These are phyloP conservation scores for Heliconius erato DNA, from an alignment of 2,888 invertebrate species.

Conservation along the genomic window DNA sequence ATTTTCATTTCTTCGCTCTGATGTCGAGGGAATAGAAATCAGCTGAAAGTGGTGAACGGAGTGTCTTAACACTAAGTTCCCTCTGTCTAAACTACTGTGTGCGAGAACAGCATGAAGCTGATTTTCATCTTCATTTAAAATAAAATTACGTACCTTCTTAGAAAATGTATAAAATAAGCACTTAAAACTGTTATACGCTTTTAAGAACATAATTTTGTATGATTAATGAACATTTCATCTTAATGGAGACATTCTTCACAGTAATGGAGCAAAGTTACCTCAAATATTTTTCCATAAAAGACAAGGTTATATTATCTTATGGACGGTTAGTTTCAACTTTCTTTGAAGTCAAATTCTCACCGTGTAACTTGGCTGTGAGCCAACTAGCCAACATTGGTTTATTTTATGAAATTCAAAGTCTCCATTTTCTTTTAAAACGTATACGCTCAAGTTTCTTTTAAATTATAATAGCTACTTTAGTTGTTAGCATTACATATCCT, in stretches of 20 bases:
- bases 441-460: background rate
- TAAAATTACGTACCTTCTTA: too few species aligned
- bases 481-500: too few species aligned
- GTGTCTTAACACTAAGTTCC: too few species aligned
- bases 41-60: too few species aligned
- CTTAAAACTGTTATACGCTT: background rate
- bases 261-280: conserved; percentile 26
- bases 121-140: too few species aligned
- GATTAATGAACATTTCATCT: conserved; percentile 6
- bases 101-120: too few species aligned
- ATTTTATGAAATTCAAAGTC: conserved; percentile 28
- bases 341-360: conserved; percentile 40
- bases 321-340: conserved; percentile 41
- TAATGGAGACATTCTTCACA: conserved; percentile 25
- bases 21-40: too few species aligned
- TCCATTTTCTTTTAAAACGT: conserved; percentile 23
- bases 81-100: too few species aligned
- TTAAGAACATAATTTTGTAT: background rate
- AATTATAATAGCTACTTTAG: background rate
- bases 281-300: conserved; percentile 31
- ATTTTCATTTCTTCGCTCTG: too few species aligned
- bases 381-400: conserved; percentile 32
- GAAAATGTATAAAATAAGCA: background rate
- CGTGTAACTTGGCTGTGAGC: conserved; percentile 36
- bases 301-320: conserved; percentile 34